These are phyloP conservation scores for Sapayoa aenigma DNA, from an alignment of 2,113 vertebrate species.

Conservation along the genomic window DNA sequence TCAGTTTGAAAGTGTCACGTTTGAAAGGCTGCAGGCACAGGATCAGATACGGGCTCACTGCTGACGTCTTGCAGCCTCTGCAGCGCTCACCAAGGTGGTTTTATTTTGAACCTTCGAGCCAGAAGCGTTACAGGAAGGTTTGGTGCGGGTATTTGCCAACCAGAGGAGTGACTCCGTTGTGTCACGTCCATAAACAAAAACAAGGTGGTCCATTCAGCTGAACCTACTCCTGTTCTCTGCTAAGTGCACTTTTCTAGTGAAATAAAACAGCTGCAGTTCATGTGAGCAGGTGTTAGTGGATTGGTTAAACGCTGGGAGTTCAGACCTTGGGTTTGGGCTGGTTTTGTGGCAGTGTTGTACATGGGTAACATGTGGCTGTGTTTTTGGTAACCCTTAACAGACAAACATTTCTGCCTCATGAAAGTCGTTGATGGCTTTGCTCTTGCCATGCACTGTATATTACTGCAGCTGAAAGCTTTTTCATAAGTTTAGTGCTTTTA, in stretches of 20 bases:
- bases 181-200: background rate
- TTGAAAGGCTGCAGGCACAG: background rate
- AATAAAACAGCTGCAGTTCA: background rate
- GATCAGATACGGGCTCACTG: slow-evolving; percentile 37
- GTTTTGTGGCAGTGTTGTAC: background rate
- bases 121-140: background rate
- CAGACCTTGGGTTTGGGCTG: background rate
- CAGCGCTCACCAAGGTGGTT: background rate
- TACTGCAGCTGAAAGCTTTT: slow-evolving; percentile 19
- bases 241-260: background rate
- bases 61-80: background rate
- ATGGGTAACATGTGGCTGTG: background rate
- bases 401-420: background rate
- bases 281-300: background rate
- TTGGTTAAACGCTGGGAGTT: background rate
- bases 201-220: background rate
- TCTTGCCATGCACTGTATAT: background rate
- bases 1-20: too few species aligned
- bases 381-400: background rate
- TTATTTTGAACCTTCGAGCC: background rate
- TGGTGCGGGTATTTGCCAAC: background rate
- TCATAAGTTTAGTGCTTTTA: background rate
- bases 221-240: background rate
- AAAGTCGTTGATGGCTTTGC: background rate
- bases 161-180: background rate